These are phyloP conservation scores for Nomada lathburiana DNA, from an alignment of 2,888 invertebrate genomes.

Conservation along the genomic window DNA sequence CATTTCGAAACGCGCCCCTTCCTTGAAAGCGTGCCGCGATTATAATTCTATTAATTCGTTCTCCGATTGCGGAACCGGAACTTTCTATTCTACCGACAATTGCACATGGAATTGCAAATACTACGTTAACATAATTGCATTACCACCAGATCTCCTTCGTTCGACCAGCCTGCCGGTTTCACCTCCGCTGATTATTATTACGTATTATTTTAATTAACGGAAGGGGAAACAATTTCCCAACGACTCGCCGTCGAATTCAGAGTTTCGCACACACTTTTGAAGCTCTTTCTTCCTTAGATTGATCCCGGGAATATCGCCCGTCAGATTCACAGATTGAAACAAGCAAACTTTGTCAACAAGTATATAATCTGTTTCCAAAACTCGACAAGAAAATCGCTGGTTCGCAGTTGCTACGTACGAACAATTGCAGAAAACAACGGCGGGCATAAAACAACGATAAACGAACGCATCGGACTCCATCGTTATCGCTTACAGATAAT, in stretches of 20 bases:
- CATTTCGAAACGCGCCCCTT: constrained; percentile 8
- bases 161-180: not conserved
- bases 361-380: too few relatives aligned
- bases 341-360: too few relatives aligned
- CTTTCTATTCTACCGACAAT: not conserved
- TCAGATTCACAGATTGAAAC: too few relatives aligned
- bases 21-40: constrained; percentile 3
- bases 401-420: too few relatives aligned
- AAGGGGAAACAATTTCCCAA: too few relatives aligned
- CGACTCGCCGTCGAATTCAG: too few relatives aligned
- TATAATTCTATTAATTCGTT: constrained; percentile 24
- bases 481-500: constrained; percentile 62
- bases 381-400: too few relatives aligned
- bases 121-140: constrained; percentile 36
- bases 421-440: not conserved
- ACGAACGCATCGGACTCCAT: constrained; percentile 13
- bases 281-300: too few relatives aligned
- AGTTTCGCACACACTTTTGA: too few relatives aligned
- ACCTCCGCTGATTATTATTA: not conserved
- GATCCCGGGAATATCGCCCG: too few relatives aligned
- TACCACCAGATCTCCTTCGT: constrained; percentile 12
- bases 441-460: not conserved
- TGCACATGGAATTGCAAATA: constrained; percentile 39
- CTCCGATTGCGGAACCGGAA: not conserved
- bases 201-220: too few relatives aligned